Conservation (phyloP, 2,113 vertebrate species). For the Neolamprologus sp. region DNA sequence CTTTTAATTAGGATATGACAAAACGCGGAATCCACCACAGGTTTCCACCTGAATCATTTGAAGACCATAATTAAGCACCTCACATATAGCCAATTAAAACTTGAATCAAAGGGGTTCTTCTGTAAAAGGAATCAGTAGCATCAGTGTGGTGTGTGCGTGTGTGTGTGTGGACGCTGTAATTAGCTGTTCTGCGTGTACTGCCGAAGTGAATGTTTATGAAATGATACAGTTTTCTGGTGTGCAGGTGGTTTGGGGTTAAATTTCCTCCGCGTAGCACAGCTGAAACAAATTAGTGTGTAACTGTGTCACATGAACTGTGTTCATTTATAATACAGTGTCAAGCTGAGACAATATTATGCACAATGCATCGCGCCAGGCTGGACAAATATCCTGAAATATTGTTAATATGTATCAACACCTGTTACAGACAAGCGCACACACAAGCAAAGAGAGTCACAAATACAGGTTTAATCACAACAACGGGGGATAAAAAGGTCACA, state of each 20-base stretch:
- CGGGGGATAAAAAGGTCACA: constrained; percentile 1
- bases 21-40: constrained; percentile 2
- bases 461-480: constrained; percentile 8
- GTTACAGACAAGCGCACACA: background rate
- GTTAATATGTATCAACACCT: background rate
- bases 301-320: background rate
- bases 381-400: background rate
- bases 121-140: constrained; percentile 6
- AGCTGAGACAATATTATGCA: background rate
- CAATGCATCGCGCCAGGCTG: background rate
- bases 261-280: background rate
- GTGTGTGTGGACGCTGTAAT: background rate
- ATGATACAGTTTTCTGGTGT: background rate
- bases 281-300: background rate
- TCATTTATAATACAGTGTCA: background rate
- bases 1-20: constrained; percentile 45
- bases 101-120: constrained; percentile 4
- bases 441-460: background rate
- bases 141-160: background rate
- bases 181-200: background rate
- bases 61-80: constrained; percentile 33
- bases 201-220: background rate
- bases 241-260: background rate
- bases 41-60: constrained; percentile 24
- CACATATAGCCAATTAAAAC: constrained; percentile 40